These are phyloP conservation scores for Drosophila watanabei DNA, from an alignment of 1,140 invertebrate species.

Conservation along the genomic window DNA sequence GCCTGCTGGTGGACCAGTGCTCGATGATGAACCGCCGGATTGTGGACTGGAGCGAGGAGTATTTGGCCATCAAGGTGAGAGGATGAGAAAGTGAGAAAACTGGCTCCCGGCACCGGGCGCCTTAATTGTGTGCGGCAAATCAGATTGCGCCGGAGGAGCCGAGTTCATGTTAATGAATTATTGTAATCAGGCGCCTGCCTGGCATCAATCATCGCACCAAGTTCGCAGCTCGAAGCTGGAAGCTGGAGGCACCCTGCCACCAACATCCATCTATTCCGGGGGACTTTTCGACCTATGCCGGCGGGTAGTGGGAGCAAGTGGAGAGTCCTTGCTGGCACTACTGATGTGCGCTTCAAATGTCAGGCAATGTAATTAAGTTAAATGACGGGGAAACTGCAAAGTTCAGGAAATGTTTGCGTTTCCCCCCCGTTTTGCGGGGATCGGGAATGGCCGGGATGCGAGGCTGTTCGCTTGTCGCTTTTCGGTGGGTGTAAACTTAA, in stretches of 20 bases:
- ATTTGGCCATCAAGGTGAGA: conserved; percentile 93
- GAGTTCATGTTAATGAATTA: conserved; percentile 67
- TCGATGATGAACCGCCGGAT: conserved; percentile 93
- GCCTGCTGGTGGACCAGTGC: conserved; percentile 94
- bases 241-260: not conserved
- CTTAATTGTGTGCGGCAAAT: conserved; percentile 36
- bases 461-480: conserved; percentile 29
- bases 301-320: conserved; percentile 16
- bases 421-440: not conserved
- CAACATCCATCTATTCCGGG: conserved; percentile 33
- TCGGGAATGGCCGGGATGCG: conserved; percentile 27
- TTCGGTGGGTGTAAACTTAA: conserved; percentile 69
- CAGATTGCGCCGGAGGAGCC: conserved; percentile 27
- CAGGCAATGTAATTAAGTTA: conserved; percentile 80
- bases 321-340: conserved; percentile 28
- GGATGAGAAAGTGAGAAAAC: not conserved
- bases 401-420: conserved; percentile 68
- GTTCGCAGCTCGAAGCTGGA: conserved; percentile 18
- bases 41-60: conserved; percentile 90
- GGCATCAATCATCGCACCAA: conserved; percentile 66
- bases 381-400: conserved; percentile 81
- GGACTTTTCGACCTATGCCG: conserved; percentile 53
- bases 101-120: not conserved
- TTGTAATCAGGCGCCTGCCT: conserved; percentile 69
- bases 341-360: conserved; percentile 66